Evolutionary conservation across 2,113 vertebrate genomes (phyloP).

Genomic region (Cololabis saira): DNA sequence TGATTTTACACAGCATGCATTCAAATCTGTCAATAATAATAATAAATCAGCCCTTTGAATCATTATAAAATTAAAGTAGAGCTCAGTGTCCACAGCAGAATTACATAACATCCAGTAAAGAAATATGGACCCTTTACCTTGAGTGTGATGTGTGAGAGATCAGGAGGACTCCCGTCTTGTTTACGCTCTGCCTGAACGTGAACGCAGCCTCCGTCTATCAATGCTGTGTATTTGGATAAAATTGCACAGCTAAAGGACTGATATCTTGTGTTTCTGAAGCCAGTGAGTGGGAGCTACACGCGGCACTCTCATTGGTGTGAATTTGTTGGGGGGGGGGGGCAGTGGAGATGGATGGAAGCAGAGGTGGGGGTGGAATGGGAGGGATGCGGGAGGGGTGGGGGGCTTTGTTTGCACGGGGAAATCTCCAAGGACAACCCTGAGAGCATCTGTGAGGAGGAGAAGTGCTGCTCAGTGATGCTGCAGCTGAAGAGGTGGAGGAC

Average conservation of each 20-base stretch:
- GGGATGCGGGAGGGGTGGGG: conserved; percentile 11
- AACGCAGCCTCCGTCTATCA: conserved; percentile 38
- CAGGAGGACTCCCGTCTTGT: conserved; percentile 46
- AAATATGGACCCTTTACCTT: conserved; percentile 77
- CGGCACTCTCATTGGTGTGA: conserved; percentile 75
- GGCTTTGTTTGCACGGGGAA: conserved; percentile 61
- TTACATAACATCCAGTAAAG: conserved; percentile 60
- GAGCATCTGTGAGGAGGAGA: conserved; percentile 53
- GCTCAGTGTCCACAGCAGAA: conserved; percentile 28
- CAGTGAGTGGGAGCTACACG: conserved; percentile 74
- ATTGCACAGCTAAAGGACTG: conserved; percentile 49
- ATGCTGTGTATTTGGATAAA: conserved; percentile 51
- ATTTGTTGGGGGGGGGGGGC: conserved; percentile 51
- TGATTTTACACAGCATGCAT: conserved; percentile 22
- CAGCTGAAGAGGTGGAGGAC: conserved; percentile 11
- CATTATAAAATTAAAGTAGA: conserved; percentile 18
- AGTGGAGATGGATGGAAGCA: conserved; percentile 41
- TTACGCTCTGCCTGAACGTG: conserved; percentile 43
- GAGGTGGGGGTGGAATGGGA: conserved; percentile 38
- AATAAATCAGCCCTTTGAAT: conserved; percentile 16
- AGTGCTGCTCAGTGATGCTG: conserved; percentile 14
- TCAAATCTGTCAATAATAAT: conserved; percentile 29
- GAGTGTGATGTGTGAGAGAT: conserved; percentile 48
- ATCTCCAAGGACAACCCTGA: conserved; percentile 64
- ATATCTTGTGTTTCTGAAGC: conserved; percentile 70